phyloP scores from a whole-genome alignment of 2,888 invertebrate genomes.

The Eucera pruinosa region DNA sequence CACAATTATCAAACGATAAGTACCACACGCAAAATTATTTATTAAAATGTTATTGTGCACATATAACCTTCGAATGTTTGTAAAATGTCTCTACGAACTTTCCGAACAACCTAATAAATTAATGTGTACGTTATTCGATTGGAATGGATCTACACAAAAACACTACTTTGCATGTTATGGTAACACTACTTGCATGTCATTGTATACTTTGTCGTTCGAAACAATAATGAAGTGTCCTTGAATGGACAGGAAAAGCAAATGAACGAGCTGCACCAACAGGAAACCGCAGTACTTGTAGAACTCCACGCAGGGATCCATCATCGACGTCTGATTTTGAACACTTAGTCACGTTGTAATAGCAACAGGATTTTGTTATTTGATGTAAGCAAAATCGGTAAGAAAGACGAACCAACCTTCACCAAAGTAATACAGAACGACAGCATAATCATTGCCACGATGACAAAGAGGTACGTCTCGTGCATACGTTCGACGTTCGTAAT shows the following conservation, averaged over 20 bases:
- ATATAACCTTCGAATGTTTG: too few species aligned
- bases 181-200: slow-evolving; percentile 5
- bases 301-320: not conserved
- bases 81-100: too few species aligned
- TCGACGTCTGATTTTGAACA: not conserved
- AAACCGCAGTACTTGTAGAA: slow-evolving; percentile 9
- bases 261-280: slow-evolving; percentile 15
- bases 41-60: too few species aligned
- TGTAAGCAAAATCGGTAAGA: not conserved
- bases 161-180: too few species aligned
- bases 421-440: slow-evolving; percentile 9
- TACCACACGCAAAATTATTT: too few species aligned
- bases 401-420: not conserved
- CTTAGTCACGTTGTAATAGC: not conserved
- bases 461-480: slow-evolving; percentile 8
- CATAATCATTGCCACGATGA: not conserved
- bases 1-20: too few species aligned
- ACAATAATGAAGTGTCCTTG: slow-evolving; percentile 30
- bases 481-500: not conserved
- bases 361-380: not conserved
- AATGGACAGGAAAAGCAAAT: slow-evolving; percentile 22
- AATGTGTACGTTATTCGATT: too few species aligned
- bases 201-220: not conserved
- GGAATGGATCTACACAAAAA: too few species aligned
- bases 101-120: too few species aligned